Conservation (phyloP, 2,113 vertebrate species). For the Equus quagga region DNA sequence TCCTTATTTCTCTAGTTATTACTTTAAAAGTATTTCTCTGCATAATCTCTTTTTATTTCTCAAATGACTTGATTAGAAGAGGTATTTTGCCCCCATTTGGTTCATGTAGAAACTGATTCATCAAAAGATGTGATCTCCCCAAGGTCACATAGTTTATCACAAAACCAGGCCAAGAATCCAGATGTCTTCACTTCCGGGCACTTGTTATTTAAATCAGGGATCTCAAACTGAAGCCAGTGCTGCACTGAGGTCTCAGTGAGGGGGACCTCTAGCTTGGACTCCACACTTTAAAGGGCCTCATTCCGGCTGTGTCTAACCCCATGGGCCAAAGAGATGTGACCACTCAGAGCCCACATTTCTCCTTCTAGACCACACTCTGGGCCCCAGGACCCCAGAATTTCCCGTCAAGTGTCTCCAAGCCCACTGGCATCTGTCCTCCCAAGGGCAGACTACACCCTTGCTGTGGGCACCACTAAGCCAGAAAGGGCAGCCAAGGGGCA, state of each 20-base stretch:
- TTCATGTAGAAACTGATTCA: slow-evolving; percentile 46
- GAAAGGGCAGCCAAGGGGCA: not conserved
- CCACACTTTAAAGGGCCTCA: not conserved
- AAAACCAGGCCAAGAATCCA: slow-evolving; percentile 17
- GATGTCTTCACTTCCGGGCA: not conserved
- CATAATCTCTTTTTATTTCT: slow-evolving; percentile 45
- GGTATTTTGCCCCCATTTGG: not conserved
- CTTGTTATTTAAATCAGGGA: slow-evolving; percentile 16
- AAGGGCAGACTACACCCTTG: not conserved
- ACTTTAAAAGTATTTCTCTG: slow-evolving; percentile 27
- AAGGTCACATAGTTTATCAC: not conserved
- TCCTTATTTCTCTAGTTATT: slow-evolving; percentile 18
- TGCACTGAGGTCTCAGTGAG: not conserved
- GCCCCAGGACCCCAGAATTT: not conserved
- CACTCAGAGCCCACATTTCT: not conserved
- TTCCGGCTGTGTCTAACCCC: not conserved
- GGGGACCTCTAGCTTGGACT: not conserved
- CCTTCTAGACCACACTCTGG: not conserved
- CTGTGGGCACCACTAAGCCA: not conserved
- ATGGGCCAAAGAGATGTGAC: not conserved
- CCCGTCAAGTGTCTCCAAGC: not conserved
- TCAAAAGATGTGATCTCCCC: not conserved
- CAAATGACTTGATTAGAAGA: not conserved
- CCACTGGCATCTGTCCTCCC: not conserved
- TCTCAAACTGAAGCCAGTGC: not conserved